Evolutionary conservation across 1,140 invertebrate species (phyloP).

Genomic region (Leguminivora glycinivorella): DNA sequence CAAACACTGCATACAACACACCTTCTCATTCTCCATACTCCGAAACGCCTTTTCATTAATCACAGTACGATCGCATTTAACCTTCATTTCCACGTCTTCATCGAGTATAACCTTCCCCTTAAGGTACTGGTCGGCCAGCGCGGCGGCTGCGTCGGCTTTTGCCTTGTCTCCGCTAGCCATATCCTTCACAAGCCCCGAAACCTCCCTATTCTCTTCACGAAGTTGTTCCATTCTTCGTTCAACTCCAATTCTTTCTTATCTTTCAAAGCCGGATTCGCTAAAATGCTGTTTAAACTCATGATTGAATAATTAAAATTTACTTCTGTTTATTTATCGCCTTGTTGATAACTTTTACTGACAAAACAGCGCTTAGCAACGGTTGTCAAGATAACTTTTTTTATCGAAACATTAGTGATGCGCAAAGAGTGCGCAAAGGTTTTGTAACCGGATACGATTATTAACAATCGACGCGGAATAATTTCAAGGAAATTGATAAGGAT

Average conservation of each 20-base stretch:
- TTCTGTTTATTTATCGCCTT: slow-evolving; percentile 29
- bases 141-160: slow-evolving; percentile 78
- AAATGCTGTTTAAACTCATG: slow-evolving; percentile 52
- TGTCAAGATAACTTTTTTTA: slow-evolving; percentile 42
- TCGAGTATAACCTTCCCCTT: slow-evolving; percentile 64
- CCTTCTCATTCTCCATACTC: slow-evolving; percentile 52
- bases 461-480: not conserved
- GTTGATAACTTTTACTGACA: slow-evolving; percentile 46
- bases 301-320: slow-evolving; percentile 15
- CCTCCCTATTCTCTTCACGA: slow-evolving; percentile 83
- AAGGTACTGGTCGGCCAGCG: slow-evolving; percentile 81
- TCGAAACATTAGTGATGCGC: not conserved
- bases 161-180: slow-evolving; percentile 79
- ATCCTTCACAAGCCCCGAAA: slow-evolving; percentile 82
- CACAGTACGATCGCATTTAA: slow-evolving; percentile 83
- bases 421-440: not conserved
- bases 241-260: slow-evolving; percentile 48
- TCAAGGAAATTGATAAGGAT: not conserved
- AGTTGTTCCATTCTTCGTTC: slow-evolving; percentile 85
- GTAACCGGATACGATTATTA: not conserved
- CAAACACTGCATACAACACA: slow-evolving; percentile 37
- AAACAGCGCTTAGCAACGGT: slow-evolving; percentile 58
- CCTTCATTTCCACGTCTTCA: slow-evolving; percentile 74
- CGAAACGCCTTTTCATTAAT: slow-evolving; percentile 81
- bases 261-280: slow-evolving; percentile 51